Evolutionary conservation across 2,113 vertebrate species (phyloP).

Genomic region (Vireo altiloquus): DNA sequence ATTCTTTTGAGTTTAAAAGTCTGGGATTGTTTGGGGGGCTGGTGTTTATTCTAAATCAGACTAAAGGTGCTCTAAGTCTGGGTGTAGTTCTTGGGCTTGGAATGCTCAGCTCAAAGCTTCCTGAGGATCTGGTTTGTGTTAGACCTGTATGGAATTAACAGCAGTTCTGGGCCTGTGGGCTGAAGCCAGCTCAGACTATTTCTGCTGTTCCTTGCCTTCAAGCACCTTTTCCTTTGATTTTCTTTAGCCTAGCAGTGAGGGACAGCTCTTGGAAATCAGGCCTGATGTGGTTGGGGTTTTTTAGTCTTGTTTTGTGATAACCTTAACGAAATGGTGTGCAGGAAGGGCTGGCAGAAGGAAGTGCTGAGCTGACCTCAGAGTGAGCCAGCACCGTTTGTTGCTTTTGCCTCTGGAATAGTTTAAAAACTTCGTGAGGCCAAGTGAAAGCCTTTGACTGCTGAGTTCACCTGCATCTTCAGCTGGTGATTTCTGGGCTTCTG

Average conservation of each 20-base stretch:
- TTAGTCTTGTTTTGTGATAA: not conserved
- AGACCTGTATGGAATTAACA: not conserved
- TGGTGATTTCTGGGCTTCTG: not conserved
- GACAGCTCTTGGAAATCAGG: not conserved
- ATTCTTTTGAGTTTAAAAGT: not conserved
- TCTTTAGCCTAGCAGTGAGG: not conserved
- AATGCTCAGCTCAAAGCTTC: not conserved
- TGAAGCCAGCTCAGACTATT: not conserved
- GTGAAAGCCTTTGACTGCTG: not conserved
- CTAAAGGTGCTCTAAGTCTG: not conserved
- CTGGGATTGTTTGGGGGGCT: not conserved
- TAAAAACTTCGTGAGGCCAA: not conserved
- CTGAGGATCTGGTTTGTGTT: not conserved
- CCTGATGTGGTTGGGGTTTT: not conserved
- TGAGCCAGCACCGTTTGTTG: not conserved
- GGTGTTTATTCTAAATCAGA: not conserved
- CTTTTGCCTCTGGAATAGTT: not conserved
- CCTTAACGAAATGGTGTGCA: not conserved
- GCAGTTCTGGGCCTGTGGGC: not conserved
- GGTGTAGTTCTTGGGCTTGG: not conserved
- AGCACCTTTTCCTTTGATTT: not conserved
- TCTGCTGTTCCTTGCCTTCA: not conserved
- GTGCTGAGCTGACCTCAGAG: not conserved
- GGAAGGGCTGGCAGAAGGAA: not conserved
- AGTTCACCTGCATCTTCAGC: not conserved